Conservation (phyloP, 2,113 vertebrate genomes). For the Cynocephalus volans region DNA sequence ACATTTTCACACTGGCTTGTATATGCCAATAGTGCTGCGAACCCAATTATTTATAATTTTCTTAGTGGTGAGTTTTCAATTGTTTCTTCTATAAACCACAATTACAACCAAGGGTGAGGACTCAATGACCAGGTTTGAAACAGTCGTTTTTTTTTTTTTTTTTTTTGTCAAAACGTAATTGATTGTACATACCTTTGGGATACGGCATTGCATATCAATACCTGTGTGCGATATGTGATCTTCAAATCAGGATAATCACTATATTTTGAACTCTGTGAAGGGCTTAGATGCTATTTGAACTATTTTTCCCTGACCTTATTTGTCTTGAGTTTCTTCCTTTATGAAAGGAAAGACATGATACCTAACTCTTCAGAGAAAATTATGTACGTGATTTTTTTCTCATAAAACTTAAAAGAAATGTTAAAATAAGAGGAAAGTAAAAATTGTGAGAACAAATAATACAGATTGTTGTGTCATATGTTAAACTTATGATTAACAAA, state of each 20-base stretch:
- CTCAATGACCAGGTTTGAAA: neutral
- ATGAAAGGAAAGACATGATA: neutral
- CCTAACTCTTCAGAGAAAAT: neutral
- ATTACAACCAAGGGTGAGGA: neutral
- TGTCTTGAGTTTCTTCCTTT: neutral
- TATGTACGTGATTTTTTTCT: no score
- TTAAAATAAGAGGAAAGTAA: neutral
- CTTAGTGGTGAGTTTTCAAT: slow-evolving; percentile 95
- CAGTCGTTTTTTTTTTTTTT: neutral
- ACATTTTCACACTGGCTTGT: slow-evolving; percentile 99
- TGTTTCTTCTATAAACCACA: slow-evolving; percentile 7
- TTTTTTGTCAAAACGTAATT: no score
- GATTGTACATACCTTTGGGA: no score
- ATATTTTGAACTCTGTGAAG: neutral
- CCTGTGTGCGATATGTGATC: no score
- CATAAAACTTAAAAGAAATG: neutral
- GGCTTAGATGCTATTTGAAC: neutral
- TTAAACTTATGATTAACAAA: neutral
- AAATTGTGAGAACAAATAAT: neutral
- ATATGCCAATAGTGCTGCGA: slow-evolving; percentile 98
- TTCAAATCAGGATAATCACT: no score
- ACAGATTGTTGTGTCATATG: neutral
- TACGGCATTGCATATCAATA: no score
- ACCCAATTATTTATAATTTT: slow-evolving; percentile 99
- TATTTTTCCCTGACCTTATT: neutral